A percentile compares a stretch with the other conserved stretches of the same genome.
Conservation (phyloP, 2,797 vertebrate species). For the Anomalospiza imberbis region DNA sequence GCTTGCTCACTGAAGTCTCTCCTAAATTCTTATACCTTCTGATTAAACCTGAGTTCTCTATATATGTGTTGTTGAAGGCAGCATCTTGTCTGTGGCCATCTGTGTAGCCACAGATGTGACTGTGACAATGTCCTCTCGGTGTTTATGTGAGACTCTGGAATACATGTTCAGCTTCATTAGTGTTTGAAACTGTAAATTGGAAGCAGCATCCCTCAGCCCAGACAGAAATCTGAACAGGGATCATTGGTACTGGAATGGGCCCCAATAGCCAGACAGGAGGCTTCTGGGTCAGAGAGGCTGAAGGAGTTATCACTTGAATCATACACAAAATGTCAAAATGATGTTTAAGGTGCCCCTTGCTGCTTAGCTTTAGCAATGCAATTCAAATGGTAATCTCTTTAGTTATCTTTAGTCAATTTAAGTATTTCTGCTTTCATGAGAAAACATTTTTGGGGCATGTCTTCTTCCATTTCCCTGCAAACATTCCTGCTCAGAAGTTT, state of each 20-base stretch:
- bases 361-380: not conserved
- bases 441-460: rapidly evolving
- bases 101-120: not conserved
- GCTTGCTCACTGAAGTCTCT: not conserved
- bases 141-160: not conserved
- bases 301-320: not conserved
- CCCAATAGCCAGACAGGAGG: not conserved
- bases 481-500: not conserved
- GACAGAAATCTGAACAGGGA: not conserved
- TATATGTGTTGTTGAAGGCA: not conserved
- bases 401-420: not conserved
- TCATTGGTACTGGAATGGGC: not conserved
- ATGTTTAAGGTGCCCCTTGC: not conserved
- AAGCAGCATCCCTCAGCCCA: not conserved
- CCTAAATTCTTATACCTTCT: not conserved
- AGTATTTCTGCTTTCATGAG: not conserved
- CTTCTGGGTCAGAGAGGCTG: not conserved
- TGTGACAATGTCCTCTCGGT: not conserved
- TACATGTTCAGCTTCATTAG: not conserved
- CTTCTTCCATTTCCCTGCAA: not conserved
- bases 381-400: not conserved
- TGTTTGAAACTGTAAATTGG: not conserved
- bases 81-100: not conserved
- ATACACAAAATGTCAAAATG: not conserved
- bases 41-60: not conserved